Percentiles rank a stretch among this genome's conserved stretches.
Evolutionary conservation across 2,113 vertebrate species (phyloP).

Genomic region (Thamnaconus septentrionalis): DNA sequence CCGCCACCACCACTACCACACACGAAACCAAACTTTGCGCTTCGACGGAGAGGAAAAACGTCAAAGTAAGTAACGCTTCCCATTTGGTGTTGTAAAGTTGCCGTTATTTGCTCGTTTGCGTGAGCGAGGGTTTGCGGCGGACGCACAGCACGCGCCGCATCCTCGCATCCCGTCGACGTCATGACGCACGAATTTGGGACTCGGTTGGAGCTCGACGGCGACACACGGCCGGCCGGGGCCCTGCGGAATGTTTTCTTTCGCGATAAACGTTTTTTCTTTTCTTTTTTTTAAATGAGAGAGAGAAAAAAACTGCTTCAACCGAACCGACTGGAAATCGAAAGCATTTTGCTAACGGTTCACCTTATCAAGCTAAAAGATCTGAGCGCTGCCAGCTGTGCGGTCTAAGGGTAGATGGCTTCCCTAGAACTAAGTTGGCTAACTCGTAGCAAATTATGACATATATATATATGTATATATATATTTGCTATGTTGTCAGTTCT

Average conservation of each 20-base stretch:
- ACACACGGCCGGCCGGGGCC: not conserved
- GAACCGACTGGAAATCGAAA: too few relatives aligned
- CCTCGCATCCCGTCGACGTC: constrained; percentile 41
- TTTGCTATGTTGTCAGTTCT: not conserved
- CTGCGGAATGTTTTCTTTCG: not conserved
- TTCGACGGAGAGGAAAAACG: constrained; percentile 5
- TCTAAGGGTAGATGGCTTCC: not conserved
- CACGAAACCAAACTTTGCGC: too few relatives aligned
- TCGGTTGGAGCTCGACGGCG: constrained; percentile 6
- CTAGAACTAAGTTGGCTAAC: constrained; percentile 33
- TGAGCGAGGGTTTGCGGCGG: constrained; percentile 19
- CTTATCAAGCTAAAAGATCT: too few relatives aligned
- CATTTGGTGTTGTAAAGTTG: constrained; percentile 17
- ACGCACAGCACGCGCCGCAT: constrained; percentile 27
- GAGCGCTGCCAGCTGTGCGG: too few relatives aligned
- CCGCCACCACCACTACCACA: not conserved
- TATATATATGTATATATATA: too few relatives aligned
- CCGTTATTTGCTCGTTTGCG: constrained; percentile 16
- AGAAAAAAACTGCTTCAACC: not conserved
- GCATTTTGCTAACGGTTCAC: too few relatives aligned
- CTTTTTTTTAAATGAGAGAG: too few relatives aligned
- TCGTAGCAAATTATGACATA: constrained; percentile 2
- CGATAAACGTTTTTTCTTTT: too few relatives aligned
- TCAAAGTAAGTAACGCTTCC: constrained; percentile 64
- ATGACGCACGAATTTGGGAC: constrained; percentile 43